phyloP scores from a whole-genome alignment of 2,888 invertebrate species.

The Acheta domesticus region DNA sequence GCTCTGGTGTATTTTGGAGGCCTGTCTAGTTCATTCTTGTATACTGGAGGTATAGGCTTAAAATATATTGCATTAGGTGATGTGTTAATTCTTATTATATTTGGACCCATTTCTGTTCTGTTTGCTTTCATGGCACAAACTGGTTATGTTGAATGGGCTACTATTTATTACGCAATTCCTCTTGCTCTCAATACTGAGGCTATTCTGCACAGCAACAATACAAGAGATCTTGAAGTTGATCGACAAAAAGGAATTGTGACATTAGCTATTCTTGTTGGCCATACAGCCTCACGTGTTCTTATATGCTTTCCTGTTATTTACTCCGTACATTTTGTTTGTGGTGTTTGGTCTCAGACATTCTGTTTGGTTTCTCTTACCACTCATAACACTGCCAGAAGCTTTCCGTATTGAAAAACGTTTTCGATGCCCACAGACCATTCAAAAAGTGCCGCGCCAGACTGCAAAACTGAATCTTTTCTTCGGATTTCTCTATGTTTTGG shows the following conservation, averaged over 20 bases:
- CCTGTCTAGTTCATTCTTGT: conserved; percentile 90
- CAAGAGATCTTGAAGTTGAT: conserved; percentile 85
- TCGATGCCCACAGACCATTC: conserved; percentile 71
- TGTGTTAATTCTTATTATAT: conserved; percentile 84
- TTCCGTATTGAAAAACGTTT: conserved; percentile 89
- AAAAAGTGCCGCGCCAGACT: conserved; percentile 80
- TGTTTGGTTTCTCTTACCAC: conserved; percentile 82
- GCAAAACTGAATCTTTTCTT: conserved; percentile 88
- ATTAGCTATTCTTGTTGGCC: conserved; percentile 88
- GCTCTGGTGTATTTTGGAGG: conserved; percentile 94
- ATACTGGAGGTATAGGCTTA: conserved; percentile 92
- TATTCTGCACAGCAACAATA: conserved; percentile 92
- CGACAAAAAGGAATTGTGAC: conserved; percentile 89
- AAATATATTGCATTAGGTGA: conserved; percentile 95
- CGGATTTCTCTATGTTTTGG: conserved; percentile 83
- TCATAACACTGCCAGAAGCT: conserved; percentile 81
- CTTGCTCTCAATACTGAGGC: conserved; percentile 92
- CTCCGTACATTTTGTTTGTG: conserved; percentile 85
- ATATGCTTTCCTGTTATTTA: conserved; percentile 86
- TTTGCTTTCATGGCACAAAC: conserved; percentile 93
- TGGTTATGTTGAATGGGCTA: conserved; percentile 84
- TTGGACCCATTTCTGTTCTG: conserved; percentile 89
- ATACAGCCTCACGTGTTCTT: conserved; percentile 84
- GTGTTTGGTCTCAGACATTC: conserved; percentile 82
- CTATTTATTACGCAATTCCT: conserved; percentile 90